Evolutionary conservation across 2,888 invertebrate species (phyloP).

Genomic region (Adelphocoris suturalis): DNA sequence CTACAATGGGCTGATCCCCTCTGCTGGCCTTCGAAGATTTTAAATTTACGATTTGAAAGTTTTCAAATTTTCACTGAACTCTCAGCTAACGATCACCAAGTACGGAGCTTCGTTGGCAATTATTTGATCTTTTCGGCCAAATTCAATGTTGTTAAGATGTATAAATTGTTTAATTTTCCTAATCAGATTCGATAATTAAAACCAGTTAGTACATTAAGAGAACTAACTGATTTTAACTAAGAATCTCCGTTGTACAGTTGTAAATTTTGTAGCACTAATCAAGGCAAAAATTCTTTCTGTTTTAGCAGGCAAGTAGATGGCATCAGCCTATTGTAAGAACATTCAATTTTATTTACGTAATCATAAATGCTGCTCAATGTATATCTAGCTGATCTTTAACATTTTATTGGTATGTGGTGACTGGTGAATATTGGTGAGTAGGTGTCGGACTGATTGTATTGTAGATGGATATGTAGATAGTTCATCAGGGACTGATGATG

Average conservation of each 20-base stretch:
- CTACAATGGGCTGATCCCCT: slow-evolving; percentile 42
- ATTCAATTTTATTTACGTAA: slow-evolving; percentile 46
- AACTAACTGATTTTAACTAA: background rate
- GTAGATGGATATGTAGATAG: background rate
- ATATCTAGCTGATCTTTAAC: background rate
- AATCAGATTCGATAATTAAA: slow-evolving; percentile 14
- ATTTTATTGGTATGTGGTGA: background rate
- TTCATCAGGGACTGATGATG: too few relatives aligned
- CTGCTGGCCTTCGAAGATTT: slow-evolving; percentile 40
- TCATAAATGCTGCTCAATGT: background rate
- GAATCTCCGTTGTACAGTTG: slow-evolving; percentile 16
- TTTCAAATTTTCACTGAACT: background rate
- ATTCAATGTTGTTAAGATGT: background rate
- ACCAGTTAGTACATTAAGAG: background rate
- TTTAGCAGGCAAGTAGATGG: slow-evolving; percentile 72
- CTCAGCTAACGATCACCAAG: background rate
- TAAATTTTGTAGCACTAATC: slow-evolving; percentile 62
- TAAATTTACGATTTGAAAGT: background rate
- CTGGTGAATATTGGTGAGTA: background rate
- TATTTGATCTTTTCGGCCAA: background rate
- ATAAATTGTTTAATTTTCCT: background rate
- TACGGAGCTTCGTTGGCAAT: too few relatives aligned
- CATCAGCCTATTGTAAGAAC: slow-evolving; percentile 68
- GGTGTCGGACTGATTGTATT: background rate
- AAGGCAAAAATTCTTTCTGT: slow-evolving; percentile 62